phyloP scores from a whole-genome alignment of 2,797 vertebrate species.

The Sebastes matsubarae region DNA sequence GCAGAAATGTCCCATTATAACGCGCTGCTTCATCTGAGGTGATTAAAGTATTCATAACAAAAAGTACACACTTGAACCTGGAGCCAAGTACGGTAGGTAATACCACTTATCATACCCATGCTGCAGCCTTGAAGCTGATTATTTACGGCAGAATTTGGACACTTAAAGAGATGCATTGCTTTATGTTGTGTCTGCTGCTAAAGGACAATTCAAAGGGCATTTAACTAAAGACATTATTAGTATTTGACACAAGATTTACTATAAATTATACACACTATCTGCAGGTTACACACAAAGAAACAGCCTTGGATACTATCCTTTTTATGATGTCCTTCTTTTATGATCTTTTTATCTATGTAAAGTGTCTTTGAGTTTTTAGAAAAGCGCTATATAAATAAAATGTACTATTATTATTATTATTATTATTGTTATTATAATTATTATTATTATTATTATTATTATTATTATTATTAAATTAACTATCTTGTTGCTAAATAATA shows the following conservation, averaged over 20 bases:
- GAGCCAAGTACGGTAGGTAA: background rate
- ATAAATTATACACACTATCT: background rate
- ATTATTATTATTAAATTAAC: too few species aligned
- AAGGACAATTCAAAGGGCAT: background rate
- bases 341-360: too few species aligned
- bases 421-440: too few species aligned
- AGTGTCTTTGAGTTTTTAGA: too few species aligned
- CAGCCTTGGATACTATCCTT: too few species aligned
- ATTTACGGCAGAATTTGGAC: conserved; percentile 37
- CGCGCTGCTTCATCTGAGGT: conserved; percentile 6
- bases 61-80: background rate
- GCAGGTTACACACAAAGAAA: background rate
- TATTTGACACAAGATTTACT: background rate
- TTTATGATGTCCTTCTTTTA: too few species aligned
- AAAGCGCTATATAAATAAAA: too few species aligned
- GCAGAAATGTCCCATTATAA: conserved; percentile 27
- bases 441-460: too few species aligned
- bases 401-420: too few species aligned
- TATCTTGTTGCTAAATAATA: too few species aligned
- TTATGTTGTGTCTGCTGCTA: conserved; percentile 19
- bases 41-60: conserved; percentile 21
- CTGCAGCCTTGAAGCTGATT: conserved; percentile 37
- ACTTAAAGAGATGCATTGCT: conserved; percentile 28
- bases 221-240: background rate
- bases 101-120: background rate